Base-by-base conservation (phyloP, 2,888 invertebrate genomes). In the Drosophila anomelani region DNA sequence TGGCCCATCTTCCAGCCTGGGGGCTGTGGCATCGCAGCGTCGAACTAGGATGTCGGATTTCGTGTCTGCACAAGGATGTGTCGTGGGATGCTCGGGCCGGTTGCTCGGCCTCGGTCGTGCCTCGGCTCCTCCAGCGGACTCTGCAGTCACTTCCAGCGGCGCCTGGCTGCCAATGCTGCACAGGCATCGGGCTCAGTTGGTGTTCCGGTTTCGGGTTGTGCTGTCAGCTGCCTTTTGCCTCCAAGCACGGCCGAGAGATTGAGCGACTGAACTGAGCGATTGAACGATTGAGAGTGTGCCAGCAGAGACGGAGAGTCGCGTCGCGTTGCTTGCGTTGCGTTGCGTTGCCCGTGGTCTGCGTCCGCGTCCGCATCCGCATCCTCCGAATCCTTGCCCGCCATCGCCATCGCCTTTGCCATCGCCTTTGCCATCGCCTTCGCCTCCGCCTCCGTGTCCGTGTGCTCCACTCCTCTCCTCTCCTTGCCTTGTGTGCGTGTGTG, bases 161-260 rank as follows among this genome's bases (percentile, higher is more conserved):
- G 88, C 87, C 90, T 88, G 85, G 83, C 85, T 78, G 77, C 63
- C 78, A 78, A 78, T 81, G 88, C 74, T 81, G 70, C 85, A 75
- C 85, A 76, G 76, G 81, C 82, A 82, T 77, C 85, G 88, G 80
- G 83, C 91, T 92, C 92, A 93, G 92, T 93, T 93, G 93, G 93
- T 93, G 92, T 93, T 93, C 93, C 92, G 92, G 93, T 93, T 92
- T 93, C 92, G 92, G 92, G 92, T 92, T 92, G 93, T 92, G 92
- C 92, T 93, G 93, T 92, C 91, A 92, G 92, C 92, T 92, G 93
- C 92, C 92, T 92, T 92, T 87, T 92, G 91, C 90, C 92, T 91
- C 90, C 87, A 84, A 80, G 82, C 76, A 76, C 68, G 68, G 76
- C 74, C 62, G 71, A 73, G 49, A 41, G 74, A 62, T 53, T 58